Conservation (phyloP, 2,797 vertebrate genomes). For the Cyprinella venusta region DNA sequence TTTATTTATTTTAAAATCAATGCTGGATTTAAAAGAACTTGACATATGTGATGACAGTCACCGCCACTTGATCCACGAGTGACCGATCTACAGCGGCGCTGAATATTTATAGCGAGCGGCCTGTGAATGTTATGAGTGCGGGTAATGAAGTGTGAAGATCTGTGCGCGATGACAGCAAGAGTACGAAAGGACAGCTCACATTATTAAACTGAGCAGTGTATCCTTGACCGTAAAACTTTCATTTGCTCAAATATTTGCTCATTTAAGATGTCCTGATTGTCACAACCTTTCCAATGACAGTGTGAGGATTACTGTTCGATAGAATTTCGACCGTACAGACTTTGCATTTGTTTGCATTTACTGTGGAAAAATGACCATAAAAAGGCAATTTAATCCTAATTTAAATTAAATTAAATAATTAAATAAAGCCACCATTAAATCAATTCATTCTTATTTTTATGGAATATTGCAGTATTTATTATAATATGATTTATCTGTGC, state of each 20-base stretch:
- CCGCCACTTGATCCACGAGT: conserved; percentile 24
- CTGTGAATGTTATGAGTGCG: conserved; percentile 55
- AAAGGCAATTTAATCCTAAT: not conserved
- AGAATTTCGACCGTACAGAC: not conserved
- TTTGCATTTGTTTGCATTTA: not conserved
- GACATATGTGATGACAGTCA: conserved; percentile 7
- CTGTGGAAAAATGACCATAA: not conserved
- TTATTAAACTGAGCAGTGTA: conserved; percentile 16
- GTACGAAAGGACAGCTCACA: conserved; percentile 50
- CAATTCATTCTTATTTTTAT: not conserved
- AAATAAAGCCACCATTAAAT: not conserved
- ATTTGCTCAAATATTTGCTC: conserved; percentile 33
- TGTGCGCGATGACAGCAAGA: conserved; percentile 61
- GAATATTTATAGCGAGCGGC: conserved; percentile 64
- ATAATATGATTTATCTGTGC: not conserved
- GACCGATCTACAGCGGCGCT: not conserved
- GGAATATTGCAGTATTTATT: not conserved
- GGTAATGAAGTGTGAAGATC: conserved; percentile 68
- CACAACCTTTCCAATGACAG: conserved; percentile 40
- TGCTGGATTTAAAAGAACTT: not conserved
- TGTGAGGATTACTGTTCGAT: not conserved
- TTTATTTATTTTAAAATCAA: not conserved
- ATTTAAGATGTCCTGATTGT: conserved; percentile 21
- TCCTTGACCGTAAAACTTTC: conserved; percentile 19
- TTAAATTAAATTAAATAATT: not conserved